These are phyloP conservation scores for Actinostola sp. DNA, from an alignment of 92 coral and sea anemone genomes.

Conservation along the genomic window DNA sequence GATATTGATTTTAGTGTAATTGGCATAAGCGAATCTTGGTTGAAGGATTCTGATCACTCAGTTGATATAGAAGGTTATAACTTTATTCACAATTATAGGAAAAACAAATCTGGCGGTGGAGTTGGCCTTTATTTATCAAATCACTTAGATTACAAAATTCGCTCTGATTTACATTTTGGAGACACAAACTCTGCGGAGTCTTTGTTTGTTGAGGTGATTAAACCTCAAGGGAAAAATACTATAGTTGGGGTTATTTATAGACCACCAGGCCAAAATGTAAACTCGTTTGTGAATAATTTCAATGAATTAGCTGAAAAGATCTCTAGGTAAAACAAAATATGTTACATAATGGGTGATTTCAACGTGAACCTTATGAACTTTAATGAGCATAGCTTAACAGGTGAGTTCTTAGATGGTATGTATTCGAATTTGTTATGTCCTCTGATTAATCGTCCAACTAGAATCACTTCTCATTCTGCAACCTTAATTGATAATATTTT, in stretches of 20 bases:
- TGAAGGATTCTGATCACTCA: background rate
- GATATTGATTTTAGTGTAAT: background rate
- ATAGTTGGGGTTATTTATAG: conserved; percentile 25
- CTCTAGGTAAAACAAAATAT: conserved; percentile 1
- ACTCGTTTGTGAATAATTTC: background rate
- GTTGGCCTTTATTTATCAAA: conserved; percentile 12
- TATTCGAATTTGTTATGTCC: conserved; percentile 55
- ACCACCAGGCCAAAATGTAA: conserved; percentile 16
- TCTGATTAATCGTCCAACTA: conserved; percentile 56
- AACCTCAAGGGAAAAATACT: too few species aligned
- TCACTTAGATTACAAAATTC: background rate
- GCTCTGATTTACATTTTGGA: conserved; percentile 13
- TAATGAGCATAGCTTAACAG: conserved; percentile 39
- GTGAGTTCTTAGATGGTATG: conserved; percentile 59
- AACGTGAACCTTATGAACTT: conserved; percentile 31
- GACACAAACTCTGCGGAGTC: conserved; percentile 22
- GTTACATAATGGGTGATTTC: conserved; percentile 22
- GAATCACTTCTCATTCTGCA: conserved; percentile 66
- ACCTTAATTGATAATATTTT: conserved; percentile 66
- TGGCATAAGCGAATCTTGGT: conserved; percentile 44
- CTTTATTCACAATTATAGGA: background rate
- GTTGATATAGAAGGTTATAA: conserved; percentile 16
- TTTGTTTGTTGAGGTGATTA: conserved; percentile 33
- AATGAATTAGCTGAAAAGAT: background rate
- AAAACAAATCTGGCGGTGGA: conserved; percentile 30